Base-by-base conservation (phyloP, 2,888 invertebrate species). In the Ariolimax columbianus region DNA sequence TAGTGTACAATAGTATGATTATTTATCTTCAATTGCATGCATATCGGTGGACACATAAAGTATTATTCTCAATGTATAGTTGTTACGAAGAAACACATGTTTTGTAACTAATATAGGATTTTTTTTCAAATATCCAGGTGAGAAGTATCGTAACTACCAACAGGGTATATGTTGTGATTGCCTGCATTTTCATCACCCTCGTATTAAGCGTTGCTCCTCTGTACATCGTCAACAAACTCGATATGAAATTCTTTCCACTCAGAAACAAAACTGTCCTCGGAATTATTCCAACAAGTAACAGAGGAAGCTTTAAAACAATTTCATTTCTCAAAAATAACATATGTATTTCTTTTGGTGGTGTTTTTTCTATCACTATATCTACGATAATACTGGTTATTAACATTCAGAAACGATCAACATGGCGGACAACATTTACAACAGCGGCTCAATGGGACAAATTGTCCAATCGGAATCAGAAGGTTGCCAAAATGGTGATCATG, bases 221-320 rank as follows among this genome's bases (percentile, higher is more conserved):
- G 0, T 72, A 72, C 19, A 26, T n/a, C 3, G 72, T 72, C 23
- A 72, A 72, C 72, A 72, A 26, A 72, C 19, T 72, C 26, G 40
- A 40, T 7, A 23, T 72, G 72, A 72, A 72, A 23, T 72, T 26
- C n/a, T 38, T 72, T 26, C 72, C 38, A 40, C 26, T 26, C 38
- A 72, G 72, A 72, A 72, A 72, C 38, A 72, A 72, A 72, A 72
- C 72, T 19, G 19, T 72, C 17, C 26, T 72, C 23, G 72, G 72
- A 26, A 38, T 72, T 38, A 17, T 72, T 19, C 26, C 7, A 38
- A 40, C 26, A 40, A 9, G 11, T 19, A 38, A 72, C 23, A 19
- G 26, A n/a, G 40, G 19, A 72, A 26, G 23, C 19, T 19, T 72
- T 72, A 40, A 72, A 26, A 72, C 19, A 4, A 38, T 1, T 4